A percentile compares a stretch with the other conserved stretches of the same genome.
Conservation (phyloP, 2,113 vertebrate species). For the Lota lota region DNA sequence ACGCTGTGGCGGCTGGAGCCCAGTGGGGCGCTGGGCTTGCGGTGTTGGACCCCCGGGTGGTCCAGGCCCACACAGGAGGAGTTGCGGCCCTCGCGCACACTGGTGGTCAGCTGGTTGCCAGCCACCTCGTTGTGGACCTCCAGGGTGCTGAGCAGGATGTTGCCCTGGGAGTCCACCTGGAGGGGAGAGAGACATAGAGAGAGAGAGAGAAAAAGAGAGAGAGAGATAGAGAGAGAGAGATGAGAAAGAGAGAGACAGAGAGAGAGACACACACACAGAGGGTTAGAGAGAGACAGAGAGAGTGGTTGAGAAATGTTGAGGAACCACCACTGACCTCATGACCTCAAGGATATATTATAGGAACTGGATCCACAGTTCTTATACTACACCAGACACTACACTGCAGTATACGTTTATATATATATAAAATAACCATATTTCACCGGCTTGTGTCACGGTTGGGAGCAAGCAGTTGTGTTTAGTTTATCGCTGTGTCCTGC, state of each 20-base stretch:
- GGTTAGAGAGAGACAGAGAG: too few species aligned
- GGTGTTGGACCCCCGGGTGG: slow-evolving; percentile 91
- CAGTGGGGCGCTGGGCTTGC: slow-evolving; percentile 81
- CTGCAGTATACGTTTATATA: too few species aligned
- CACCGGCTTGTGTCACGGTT: too few species aligned
- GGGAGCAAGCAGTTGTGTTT: too few species aligned
- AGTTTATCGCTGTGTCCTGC: too few species aligned
- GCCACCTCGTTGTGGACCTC: slow-evolving; percentile 96
- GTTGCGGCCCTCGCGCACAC: slow-evolving; percentile 82
- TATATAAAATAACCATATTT: too few species aligned
- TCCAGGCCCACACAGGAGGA: slow-evolving; percentile 85
- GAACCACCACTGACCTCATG: too few species aligned
- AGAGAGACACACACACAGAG: too few species aligned
- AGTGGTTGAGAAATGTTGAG: too few species aligned
- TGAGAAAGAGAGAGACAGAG: not conserved
- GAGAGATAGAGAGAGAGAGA: slow-evolving; percentile 39
- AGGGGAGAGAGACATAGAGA: slow-evolving; percentile 26
- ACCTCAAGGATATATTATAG: too few species aligned
- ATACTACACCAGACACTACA: too few species aligned
- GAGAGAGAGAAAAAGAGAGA: slow-evolving; percentile 18
- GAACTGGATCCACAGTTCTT: too few species aligned
- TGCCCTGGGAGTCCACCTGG: slow-evolving; percentile 93
- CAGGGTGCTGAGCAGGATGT: slow-evolving; percentile 90
- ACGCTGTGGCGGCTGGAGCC: slow-evolving; percentile 74
- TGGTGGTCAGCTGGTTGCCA: slow-evolving; percentile 83